Percentiles rank a stretch among this genome's conserved stretches.
These are phyloP conservation scores for Ptychadena robeensis DNA, from an alignment of 2,797 vertebrate species.

Conservation along the genomic window DNA sequence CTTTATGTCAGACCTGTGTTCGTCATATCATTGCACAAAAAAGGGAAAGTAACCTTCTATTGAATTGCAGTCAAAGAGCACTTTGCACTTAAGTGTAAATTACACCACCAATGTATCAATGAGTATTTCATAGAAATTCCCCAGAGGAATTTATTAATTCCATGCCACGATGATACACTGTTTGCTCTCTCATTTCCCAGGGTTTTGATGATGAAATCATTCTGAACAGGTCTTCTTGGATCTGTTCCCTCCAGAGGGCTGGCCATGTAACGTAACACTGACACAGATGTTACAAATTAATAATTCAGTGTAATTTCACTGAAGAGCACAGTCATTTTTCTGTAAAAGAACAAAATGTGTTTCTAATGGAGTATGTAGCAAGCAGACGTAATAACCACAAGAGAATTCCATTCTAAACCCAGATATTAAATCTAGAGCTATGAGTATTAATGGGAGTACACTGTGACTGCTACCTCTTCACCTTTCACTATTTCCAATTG, in stretches of 20 bases:
- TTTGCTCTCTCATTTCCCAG: constrained; percentile 55
- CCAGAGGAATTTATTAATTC: constrained; percentile 62
- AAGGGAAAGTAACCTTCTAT: constrained; percentile 61
- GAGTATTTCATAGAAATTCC: constrained; percentile 60
- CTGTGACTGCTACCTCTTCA: constrained; percentile 48
- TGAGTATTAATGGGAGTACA: constrained; percentile 47
- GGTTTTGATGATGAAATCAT: constrained; percentile 73
- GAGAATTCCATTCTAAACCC: constrained; percentile 63
- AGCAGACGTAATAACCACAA: constrained; percentile 63
- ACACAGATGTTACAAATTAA: constrained; percentile 81
- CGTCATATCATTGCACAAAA: constrained; percentile 50
- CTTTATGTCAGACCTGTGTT: constrained; percentile 58
- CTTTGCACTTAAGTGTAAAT: constrained; percentile 65
- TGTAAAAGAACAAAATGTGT: constrained; percentile 67
- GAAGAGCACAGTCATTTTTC: constrained; percentile 49
- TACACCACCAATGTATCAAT: constrained; percentile 63
- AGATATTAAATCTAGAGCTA: constrained; percentile 64
- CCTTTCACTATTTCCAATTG: constrained; percentile 23
- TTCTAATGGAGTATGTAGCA: constrained; percentile 64
- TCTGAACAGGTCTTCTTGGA: constrained; percentile 71
- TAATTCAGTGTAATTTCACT: constrained; percentile 70
- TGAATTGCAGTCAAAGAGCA: constrained; percentile 61
- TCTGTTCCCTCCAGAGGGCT: constrained; percentile 64
- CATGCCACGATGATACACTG: constrained; percentile 63
- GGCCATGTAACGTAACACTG: constrained; percentile 74